Conservation (phyloP, 1,140 invertebrate species). For the Tetramorium alpestre region DNA sequence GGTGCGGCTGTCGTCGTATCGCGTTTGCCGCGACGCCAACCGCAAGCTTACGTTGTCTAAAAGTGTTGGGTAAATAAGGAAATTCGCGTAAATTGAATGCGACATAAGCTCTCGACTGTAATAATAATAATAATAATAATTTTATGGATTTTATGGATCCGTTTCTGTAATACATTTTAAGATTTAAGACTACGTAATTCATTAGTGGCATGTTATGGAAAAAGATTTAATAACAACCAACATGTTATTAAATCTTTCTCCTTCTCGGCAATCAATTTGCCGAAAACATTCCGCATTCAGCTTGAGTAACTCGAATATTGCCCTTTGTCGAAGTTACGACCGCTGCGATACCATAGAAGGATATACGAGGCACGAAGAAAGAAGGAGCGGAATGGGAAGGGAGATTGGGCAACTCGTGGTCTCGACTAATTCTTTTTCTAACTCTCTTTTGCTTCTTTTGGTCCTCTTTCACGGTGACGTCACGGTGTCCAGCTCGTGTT, state of each 20-base stretch:
- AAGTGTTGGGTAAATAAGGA: not conserved
- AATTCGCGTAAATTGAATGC: not conserved
- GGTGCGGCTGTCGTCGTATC: constrained; percentile 30
- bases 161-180: not conserved
- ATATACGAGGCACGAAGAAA: constrained; percentile 68
- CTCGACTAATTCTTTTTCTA: constrained; percentile 78
- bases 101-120: not conserved
- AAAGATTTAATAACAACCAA: not conserved
- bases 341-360: constrained; percentile 45
- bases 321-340: constrained; percentile 42
- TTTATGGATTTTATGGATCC: not conserved
- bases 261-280: constrained; percentile 59
- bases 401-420: constrained; percentile 55
- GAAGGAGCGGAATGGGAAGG: constrained; percentile 46
- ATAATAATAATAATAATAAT: constrained; percentile 3
- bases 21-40: constrained; percentile 20
- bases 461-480: constrained; percentile 79
- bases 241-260: constrained; percentile 46
- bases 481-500: constrained; percentile 78
- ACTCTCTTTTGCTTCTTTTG: constrained; percentile 65
- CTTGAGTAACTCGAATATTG: constrained; percentile 56
- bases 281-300: constrained; percentile 41
- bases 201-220: not conserved
- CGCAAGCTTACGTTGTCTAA: not conserved
- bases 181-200: not conserved